Conservation (phyloP, 2,113 vertebrate species). For the Aptenodytes forsteri region DNA sequence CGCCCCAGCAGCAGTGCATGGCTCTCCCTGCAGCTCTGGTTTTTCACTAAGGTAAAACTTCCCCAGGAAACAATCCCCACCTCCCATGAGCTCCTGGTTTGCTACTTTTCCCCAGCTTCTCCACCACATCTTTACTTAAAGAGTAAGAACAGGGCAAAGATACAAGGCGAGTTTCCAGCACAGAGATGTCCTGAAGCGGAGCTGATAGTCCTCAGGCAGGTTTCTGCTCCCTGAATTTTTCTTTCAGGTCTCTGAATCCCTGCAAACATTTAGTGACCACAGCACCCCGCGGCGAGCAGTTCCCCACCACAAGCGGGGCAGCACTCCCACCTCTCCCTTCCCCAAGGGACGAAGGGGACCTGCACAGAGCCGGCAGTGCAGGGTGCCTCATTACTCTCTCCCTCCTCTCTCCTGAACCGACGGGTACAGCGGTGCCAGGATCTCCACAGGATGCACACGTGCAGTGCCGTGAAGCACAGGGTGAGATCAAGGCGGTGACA, state of each 20-base stretch:
- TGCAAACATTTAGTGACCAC: not conserved
- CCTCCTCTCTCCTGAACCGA: not conserved
- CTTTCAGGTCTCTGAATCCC: not conserved
- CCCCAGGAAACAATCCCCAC: not conserved
- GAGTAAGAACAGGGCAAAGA: not conserved
- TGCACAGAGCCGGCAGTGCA: rapidly evolving
- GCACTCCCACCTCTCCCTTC: not conserved
- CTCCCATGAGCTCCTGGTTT: not conserved
- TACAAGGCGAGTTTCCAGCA: not conserved
- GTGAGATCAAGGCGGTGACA: not conserved
- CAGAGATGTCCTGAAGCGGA: not conserved
- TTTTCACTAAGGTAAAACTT: not conserved
- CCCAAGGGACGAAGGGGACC: no score
- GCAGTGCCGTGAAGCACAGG: not conserved
- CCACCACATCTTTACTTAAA: not conserved
- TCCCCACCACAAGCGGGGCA: not conserved
- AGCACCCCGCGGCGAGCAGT: not conserved
- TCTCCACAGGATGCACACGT: rapidly evolving
- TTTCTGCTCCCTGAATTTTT: not conserved
- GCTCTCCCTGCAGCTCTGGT: not conserved
- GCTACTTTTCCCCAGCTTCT: not conserved
- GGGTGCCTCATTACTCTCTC: no score
- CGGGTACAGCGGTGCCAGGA: not conserved
- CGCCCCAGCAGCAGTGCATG: rapidly evolving
- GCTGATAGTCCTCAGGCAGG: not conserved